phyloP scores from a whole-genome alignment of 2,113 vertebrate species.

The Spilogale gracilis region DNA sequence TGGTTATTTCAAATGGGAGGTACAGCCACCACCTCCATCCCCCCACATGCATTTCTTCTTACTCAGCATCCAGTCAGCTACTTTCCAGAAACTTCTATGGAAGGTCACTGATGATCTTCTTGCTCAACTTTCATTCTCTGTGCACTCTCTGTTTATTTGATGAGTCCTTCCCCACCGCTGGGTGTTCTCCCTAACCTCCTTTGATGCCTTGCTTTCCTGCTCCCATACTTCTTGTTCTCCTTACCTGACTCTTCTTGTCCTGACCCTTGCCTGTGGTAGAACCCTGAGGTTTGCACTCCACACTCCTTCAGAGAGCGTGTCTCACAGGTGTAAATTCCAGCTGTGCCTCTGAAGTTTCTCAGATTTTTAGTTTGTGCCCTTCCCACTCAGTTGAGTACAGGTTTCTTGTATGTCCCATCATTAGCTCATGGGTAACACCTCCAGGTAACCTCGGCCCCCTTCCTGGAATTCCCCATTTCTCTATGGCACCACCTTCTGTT shows the following conservation, averaged over 20 bases:
- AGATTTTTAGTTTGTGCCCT: neutral
- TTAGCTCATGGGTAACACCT: neutral
- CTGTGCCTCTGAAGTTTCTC: neutral
- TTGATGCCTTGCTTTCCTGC: neutral
- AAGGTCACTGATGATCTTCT: neutral
- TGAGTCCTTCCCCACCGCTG: neutral
- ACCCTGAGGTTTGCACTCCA: neutral
- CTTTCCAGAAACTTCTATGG: neutral
- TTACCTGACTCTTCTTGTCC: neutral
- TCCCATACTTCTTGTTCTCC: neutral
- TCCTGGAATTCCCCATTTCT: neutral
- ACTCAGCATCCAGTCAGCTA: neutral
- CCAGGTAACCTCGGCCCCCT: neutral
- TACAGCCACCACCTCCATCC: neutral
- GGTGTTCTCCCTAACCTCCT: neutral
- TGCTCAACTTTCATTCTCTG: neutral
- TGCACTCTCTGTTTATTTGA: neutral
- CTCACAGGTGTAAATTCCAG: neutral
- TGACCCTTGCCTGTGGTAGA: neutral
- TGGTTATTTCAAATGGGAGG: neutral
- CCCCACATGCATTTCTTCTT: rapidly evolving
- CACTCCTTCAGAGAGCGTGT: neutral
- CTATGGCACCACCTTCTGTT: neutral
- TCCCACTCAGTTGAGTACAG: neutral
- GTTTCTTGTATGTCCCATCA: neutral